Evolutionary conservation across 1,140 invertebrate genomes (phyloP), one percentile per base, ranked within the genome.

Genomic region (Gonatopus flavifemur): DNA sequence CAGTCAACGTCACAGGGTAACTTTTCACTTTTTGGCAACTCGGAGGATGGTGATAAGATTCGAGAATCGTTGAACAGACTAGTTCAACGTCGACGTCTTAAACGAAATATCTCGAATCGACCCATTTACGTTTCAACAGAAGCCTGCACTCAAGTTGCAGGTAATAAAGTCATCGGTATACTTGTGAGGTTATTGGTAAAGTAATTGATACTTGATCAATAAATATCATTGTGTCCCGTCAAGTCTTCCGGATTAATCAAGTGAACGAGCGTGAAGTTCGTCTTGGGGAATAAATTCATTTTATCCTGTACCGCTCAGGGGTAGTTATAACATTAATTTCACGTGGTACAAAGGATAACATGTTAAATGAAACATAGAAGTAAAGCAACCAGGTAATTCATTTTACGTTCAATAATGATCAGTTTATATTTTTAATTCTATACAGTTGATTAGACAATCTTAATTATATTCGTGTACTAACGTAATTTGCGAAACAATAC

Each of bases 321-420:
- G n/a, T 50, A 89, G 88, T 44, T 82, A 86, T 2, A 78, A 82
- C 28, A 86, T 88, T 62, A 81, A 80, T 24, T 91, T 91, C 66
- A 81, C 82, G 24, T 92, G 89, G 89, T 90, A 85, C 77, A 92
- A 91, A n/a, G 68, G 88, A 92, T 65, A 84, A 85, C 2, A 81
- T 87, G 40, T 80, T 82, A 49, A n/a, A 83, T 91, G 45, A 90
- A n/a, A 91, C 67, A 84, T 82, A n/a, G n/a, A 52, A 84, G 84
- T 46, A 83, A 83, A 60, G 83, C 87, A 18, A 84, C 79, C 30
- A 88, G 88, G 88, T 89, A 77, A 81, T 51, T 3, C 2, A 43
- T 18, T 33, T 10, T 28, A n/a, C n/a, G n/a, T n/a, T n/a, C n/a
- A n/a, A n/a, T n/a, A n/a, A n/a, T n/a, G n/a, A n/a, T n/a, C n/a